A percentile compares a stretch with the other conserved stretches of the same genome.
Conservation (phyloP, 1,140 invertebrate genomes). For the Caenorhabditis inopinata region DNA sequence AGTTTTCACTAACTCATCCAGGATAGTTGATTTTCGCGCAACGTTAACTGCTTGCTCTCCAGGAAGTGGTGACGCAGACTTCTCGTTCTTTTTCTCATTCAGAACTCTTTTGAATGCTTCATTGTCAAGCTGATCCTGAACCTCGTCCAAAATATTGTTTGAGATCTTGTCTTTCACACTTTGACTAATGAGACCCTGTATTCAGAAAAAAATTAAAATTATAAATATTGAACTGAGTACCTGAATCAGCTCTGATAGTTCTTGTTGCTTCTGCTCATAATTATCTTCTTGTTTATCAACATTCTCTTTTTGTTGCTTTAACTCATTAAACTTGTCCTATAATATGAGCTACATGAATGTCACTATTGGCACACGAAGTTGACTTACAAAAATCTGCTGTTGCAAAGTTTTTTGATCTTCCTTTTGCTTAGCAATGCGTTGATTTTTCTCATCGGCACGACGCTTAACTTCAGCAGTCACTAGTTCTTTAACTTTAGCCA, state of each 20-base stretch:
- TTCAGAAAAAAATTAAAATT: no score
- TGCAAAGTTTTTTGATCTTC: not conserved
- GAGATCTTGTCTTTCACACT: constrained; percentile 14
- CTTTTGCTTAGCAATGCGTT: not conserved
- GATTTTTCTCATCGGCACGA: not conserved
- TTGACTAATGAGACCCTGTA: not conserved
- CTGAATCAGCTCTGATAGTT: not conserved
- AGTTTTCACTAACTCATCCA: not conserved
- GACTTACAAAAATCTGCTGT: not conserved
- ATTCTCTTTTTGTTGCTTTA: not conserved
- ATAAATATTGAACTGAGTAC: not conserved
- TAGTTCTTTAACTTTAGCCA: constrained; percentile 11
- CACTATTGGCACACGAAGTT: not conserved
- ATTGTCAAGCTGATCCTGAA: constrained; percentile 38
- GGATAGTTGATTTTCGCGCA: constrained; percentile 19
- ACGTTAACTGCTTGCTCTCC: not conserved
- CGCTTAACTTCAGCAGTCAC: constrained; percentile 1
- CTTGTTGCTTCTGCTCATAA: not conserved
- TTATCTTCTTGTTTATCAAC: not conserved
- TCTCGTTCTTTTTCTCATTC: not conserved
- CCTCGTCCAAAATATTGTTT: constrained; percentile 18
- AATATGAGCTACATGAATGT: not conserved
- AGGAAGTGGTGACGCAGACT: not conserved
- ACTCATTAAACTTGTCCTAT: not conserved
- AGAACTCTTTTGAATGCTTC: constrained; percentile 14